Conservation (phyloP, 2,797 vertebrate species). For the Diceros bicornis region DNA sequence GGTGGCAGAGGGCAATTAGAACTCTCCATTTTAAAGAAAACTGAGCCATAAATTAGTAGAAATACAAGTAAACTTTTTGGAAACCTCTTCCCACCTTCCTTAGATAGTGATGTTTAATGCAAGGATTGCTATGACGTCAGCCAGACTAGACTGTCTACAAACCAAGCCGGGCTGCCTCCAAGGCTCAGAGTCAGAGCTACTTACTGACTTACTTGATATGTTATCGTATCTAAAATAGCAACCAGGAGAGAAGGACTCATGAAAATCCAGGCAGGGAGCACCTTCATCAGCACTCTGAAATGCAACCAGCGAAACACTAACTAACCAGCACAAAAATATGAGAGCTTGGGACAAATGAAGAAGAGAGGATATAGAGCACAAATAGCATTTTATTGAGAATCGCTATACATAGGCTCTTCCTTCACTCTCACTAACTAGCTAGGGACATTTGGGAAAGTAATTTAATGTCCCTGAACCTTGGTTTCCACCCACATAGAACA, state of each 20-base stretch:
- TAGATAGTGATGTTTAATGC: not conserved
- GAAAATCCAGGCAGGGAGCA: not conserved
- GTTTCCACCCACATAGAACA: not conserved
- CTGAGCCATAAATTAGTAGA: not conserved
- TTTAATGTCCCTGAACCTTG: not conserved
- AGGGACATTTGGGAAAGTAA: not conserved
- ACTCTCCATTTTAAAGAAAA: conserved; percentile 2
- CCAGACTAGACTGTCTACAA: not conserved
- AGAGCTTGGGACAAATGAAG: not conserved
- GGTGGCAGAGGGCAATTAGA: not conserved
- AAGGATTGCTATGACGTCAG: not conserved
- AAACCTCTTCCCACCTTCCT: not conserved
- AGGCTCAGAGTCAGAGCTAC: not conserved
- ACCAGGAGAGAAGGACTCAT: not conserved
- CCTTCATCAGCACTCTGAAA: not conserved
- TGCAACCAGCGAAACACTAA: not conserved
- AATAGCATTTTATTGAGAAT: not conserved
- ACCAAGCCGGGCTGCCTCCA: not conserved
- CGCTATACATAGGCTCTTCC: not conserved
- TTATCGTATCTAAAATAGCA: not conserved
- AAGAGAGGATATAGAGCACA: not conserved
- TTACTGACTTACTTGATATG: not conserved
- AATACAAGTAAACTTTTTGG: not conserved
- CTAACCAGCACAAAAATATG: not conserved
- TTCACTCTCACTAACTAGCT: not conserved